Conservation (phyloP, 2,797 vertebrate species). For the Catostomus latipinnis region DNA sequence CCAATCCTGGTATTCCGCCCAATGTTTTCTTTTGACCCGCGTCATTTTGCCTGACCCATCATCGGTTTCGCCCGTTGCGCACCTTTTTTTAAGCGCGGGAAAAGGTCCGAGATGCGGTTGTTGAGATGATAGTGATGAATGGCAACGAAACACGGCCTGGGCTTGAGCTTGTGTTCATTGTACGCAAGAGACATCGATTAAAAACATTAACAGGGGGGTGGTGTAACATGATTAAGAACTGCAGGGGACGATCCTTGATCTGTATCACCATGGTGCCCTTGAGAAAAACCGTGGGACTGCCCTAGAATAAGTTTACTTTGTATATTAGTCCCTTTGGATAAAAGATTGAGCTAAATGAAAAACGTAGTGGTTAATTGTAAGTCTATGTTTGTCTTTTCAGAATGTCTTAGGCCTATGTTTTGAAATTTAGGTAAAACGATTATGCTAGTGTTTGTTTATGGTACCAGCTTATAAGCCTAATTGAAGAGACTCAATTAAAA, state of each 20-base stretch:
- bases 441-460: too few species aligned
- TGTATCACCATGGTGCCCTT: slow-evolving; percentile 31
- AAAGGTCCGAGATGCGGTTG: slow-evolving; percentile 5
- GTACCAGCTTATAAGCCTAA: too few species aligned
- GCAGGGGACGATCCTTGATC: slow-evolving; percentile 3
- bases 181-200: background rate
- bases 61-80: slow-evolving; percentile 35
- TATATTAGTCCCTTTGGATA: too few species aligned
- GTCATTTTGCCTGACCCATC: slow-evolving; percentile 67
- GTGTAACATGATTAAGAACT: background rate
- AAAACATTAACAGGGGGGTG: slow-evolving; percentile 8
- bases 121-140: slow-evolving; percentile 30
- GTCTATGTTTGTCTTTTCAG: too few species aligned
- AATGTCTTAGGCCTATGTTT: too few species aligned
- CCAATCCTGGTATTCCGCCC: slow-evolving; percentile 63
- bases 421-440: too few species aligned
- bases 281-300: background rate
- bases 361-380: too few species aligned
- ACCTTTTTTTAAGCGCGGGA: slow-evolving; percentile 30
- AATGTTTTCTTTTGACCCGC: slow-evolving; percentile 69
- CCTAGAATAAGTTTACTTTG: too few species aligned
- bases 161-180: background rate
- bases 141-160: background rate
- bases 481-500: too few species aligned
- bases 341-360: too few species aligned